A percentile compares a stretch with the other conserved stretches of the same genome.
phyloP scores from a whole-genome alignment of 2,113 vertebrate species.

The Varanus komodoensis region DNA sequence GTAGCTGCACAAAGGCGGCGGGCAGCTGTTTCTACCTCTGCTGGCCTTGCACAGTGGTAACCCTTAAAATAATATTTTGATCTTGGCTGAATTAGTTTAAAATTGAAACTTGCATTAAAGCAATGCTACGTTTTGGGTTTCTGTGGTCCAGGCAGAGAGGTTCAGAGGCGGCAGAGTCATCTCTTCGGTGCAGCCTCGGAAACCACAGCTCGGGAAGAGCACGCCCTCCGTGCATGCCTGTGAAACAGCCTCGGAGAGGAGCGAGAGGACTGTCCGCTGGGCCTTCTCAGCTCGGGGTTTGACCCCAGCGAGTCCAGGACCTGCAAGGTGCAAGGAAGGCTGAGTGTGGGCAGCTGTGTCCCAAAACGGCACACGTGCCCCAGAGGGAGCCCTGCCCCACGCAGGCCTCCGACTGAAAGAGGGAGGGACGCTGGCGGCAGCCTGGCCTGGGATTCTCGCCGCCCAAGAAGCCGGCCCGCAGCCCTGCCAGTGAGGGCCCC shows the following conservation, averaged over 20 bases:
- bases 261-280: too few species aligned
- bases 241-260: not conserved
- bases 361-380: too few species aligned
- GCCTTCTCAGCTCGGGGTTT: not conserved
- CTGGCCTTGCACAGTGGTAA: slow-evolving; percentile 2
- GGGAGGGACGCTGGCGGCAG: too few species aligned
- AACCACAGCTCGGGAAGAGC: not conserved
- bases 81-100: slow-evolving; percentile 11
- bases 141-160: slow-evolving; percentile 37
- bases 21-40: slow-evolving; percentile 33
- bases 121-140: not conserved
- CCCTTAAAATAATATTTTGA: slow-evolving; percentile 42
- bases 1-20: not conserved
- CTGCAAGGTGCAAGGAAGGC: not conserved
- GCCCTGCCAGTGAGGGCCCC: too few species aligned
- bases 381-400: too few species aligned
- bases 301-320: not conserved
- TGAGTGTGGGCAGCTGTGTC: too few species aligned
- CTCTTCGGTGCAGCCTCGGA: accelerated
- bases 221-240: not conserved
- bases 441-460: too few species aligned
- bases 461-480: too few species aligned
- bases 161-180: not conserved
- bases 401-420: too few species aligned
- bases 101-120: slow-evolving; percentile 31